Evolutionary conservation across 2,113 vertebrate genomes (phyloP), one percentile per base, ranked within the genome.

Genomic region (Psammodynastes pulverulentus): DNA sequence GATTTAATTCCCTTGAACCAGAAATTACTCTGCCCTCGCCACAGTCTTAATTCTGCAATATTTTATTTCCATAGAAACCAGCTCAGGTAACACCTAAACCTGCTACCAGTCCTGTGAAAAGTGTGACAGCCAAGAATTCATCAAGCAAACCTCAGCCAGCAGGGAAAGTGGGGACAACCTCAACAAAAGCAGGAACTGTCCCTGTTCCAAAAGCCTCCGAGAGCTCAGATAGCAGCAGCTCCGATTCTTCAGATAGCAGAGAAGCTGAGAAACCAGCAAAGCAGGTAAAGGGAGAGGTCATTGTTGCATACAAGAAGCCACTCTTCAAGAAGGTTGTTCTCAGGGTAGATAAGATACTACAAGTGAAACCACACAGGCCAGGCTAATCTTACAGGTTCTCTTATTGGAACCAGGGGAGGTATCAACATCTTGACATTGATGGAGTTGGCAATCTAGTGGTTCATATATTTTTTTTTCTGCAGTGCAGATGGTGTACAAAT

Each of bases 1-100:
- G 62, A 49, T 9, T 87, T 90, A 3, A n/a, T 88, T n/a, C 62
- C 58, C 34, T 79, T 79, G 34, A 88, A n/a, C 46, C 34, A 12
- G 9, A 49, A 53, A 53, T 53, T 4, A 24, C 49, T 4, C 62
- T 52, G 19, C n/a, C 51, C 49, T 91, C 39, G 21, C 48, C 79
- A 89, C 56, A 49, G 29, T 8, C 87, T 89, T 89, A 48, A 85
- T 89, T 54, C 86, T 91, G 8, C 92, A 95, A 79, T 94, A 89
- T 91, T 89, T 3, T 43, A 34, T 84, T 89, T 23, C 86, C 94
- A 62, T 23, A 93, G 96, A 91, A 29, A 90, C 46, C 93, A 53
- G 13, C 91, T 56, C 96, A 93, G 58, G 93, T 94, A 89, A 95
- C 91, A 0, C 0, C 86, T 56, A 94, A 91, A 91, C 92, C 56